Percentiles rank a stretch among this genome's conserved stretches.
Conservation (phyloP, 2,797 vertebrate species). For the Clarias platycephalus region DNA sequence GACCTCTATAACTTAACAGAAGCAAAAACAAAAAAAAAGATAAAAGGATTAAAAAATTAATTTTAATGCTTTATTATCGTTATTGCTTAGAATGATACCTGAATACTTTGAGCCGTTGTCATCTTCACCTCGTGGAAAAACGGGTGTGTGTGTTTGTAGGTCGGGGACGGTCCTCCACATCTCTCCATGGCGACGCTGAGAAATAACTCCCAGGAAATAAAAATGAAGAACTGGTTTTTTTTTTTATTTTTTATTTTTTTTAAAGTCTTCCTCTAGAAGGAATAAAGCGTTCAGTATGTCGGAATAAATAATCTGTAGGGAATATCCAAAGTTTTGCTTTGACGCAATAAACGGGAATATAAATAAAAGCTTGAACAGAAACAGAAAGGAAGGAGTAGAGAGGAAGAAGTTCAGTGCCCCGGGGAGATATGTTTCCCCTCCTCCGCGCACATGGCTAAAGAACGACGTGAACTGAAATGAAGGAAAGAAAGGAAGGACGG, state of each 20-base stretch:
- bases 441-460: slow-evolving; percentile 18
- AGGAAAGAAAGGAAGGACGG: neutral
- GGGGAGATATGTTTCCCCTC: neutral
- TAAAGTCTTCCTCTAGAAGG: neutral
- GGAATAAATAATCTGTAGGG: too few relatives aligned
- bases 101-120: slow-evolving; percentile 56
- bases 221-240: neutral
- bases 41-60: neutral
- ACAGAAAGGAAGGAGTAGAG: too few relatives aligned
- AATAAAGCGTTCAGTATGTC: too few relatives aligned
- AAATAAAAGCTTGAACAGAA: too few relatives aligned
- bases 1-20: neutral
- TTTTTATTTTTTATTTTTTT: too few relatives aligned
- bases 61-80: neutral
- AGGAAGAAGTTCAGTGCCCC: too few relatives aligned
- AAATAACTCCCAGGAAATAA: too few relatives aligned
- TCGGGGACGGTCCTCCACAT: neutral
- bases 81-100: slow-evolving; percentile 57
- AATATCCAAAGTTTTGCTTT: neutral
- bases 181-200: slow-evolving; percentile 61
- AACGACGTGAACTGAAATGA: neutral
- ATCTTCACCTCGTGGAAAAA: slow-evolving; percentile 66
- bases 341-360: neutral
- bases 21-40: neutral
- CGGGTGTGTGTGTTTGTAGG: slow-evolving; percentile 61